These are phyloP conservation scores for Peromyscus attwateri DNA, from an alignment of 2,797 vertebrate genomes.

Conservation along the genomic window DNA sequence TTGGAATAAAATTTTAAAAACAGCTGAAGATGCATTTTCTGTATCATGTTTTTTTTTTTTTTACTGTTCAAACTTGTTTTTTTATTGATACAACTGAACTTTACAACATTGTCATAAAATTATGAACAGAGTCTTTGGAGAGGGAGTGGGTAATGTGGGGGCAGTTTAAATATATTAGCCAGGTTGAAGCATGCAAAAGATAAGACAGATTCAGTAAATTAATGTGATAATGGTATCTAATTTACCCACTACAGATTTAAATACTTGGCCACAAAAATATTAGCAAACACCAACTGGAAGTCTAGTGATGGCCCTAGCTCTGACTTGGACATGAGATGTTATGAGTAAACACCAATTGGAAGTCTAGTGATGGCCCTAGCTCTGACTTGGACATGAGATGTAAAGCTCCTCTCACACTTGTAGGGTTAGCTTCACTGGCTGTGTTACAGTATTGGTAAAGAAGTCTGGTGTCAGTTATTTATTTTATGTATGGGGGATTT, in stretches of 20 bases:
- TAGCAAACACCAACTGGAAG: neutral
- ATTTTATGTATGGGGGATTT: neutral
- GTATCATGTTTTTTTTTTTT: neutral
- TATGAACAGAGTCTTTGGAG: slow-evolving; percentile 75
- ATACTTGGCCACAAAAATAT: slow-evolving; percentile 53
- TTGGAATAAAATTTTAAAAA: neutral
- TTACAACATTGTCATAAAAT: slow-evolving; percentile 83
- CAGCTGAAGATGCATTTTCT: neutral
- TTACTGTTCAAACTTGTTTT: slow-evolving; percentile 82
- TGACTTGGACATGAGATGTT: no score
- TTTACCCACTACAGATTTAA: slow-evolving; percentile 21
- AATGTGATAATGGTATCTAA: slow-evolving; percentile 74
- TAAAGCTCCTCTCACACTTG: neutral
- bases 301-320: no score
- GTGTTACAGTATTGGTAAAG: neutral
- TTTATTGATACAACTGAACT: slow-evolving; percentile 86
- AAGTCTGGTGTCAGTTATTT: neutral
- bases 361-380: slow-evolving; percentile 55
- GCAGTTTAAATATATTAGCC: slow-evolving; percentile 83
- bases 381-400: neutral
- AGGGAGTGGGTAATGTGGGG: neutral
- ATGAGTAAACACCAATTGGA: slow-evolving; percentile 61
- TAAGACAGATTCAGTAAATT: slow-evolving; percentile 79
- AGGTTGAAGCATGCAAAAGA: slow-evolving; percentile 84
- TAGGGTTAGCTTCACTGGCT: slow-evolving; percentile 10